These are phyloP conservation scores for Drosophila ezoana DNA, from an alignment of 2,888 invertebrate genomes.

Conservation along the genomic window DNA sequence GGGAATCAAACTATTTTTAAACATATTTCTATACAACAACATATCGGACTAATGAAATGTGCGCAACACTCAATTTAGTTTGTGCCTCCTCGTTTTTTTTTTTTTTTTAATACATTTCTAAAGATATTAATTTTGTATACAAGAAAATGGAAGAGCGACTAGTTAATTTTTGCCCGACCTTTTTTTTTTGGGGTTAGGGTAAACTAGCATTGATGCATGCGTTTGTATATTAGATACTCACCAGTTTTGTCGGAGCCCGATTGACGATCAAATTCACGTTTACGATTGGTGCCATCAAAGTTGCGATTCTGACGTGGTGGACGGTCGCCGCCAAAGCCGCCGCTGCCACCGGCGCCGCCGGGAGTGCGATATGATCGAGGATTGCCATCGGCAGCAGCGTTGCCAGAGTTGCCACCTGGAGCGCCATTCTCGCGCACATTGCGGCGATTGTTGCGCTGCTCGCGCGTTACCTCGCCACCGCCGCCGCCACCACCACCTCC, in stretches of 20 bases:
- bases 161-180: not conserved
- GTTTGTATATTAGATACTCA: slow-evolving; percentile 39
- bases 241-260: slow-evolving; percentile 98
- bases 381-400: slow-evolving; percentile 50
- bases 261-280: slow-evolving; percentile 97
- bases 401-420: slow-evolving; percentile 71
- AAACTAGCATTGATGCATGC: not conserved
- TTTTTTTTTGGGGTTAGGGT: slow-evolving; percentile 28
- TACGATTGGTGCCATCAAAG: slow-evolving; percentile 85
- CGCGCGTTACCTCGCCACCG: slow-evolving; percentile 86
- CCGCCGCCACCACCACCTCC: slow-evolving; percentile 78
- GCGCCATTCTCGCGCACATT: slow-evolving; percentile 85
- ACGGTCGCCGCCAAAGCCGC: slow-evolving; percentile 59
- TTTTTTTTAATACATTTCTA: slow-evolving; percentile 2
- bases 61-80: slow-evolving; percentile 23
- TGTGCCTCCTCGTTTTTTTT: not conserved
- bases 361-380: slow-evolving; percentile 61
- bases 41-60: slow-evolving; percentile 46
- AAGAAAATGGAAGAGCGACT: not conserved
- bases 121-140: slow-evolving; percentile 25
- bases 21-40: slow-evolving; percentile 61
- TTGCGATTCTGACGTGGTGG: slow-evolving; percentile 84
- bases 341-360: slow-evolving; percentile 27
- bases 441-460: slow-evolving; percentile 87
- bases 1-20: slow-evolving; percentile 71